Conservation (phyloP, 2,113 vertebrate genomes). For the Cygnus buccinator region DNA sequence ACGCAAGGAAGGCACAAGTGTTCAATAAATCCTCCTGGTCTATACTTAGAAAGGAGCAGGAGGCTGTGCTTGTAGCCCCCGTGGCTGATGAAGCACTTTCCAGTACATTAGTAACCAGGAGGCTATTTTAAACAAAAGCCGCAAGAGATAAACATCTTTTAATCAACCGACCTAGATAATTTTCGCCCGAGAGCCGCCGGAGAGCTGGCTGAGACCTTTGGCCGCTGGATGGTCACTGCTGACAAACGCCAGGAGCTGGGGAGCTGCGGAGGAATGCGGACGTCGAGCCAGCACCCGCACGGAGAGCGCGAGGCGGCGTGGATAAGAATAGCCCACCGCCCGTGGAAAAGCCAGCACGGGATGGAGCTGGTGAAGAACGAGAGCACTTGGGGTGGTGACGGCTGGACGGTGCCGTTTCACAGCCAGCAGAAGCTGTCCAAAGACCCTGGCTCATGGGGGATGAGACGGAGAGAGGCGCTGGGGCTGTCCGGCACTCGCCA, state of each 20-base stretch:
- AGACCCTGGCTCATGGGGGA: rapidly evolving
- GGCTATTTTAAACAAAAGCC: constrained; percentile 58
- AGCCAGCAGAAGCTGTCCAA: neutral
- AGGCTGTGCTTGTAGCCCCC: neutral
- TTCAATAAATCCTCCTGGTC: constrained; percentile 56
- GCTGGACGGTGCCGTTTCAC: neutral
- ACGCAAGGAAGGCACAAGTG: constrained; percentile 42
- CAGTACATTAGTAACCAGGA: constrained; percentile 49
- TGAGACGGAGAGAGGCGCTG: neutral
- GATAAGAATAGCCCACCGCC: neutral
- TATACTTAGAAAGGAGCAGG: constrained; percentile 58
- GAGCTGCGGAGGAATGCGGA: neutral
- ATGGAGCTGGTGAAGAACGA: neutral
- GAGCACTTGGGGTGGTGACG: neutral
- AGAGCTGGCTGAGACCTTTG: constrained; percentile 22
- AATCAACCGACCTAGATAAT: neutral
- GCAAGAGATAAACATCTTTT: constrained; percentile 35
- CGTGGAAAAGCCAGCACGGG: rapidly evolving
- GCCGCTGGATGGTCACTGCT: rapidly evolving
- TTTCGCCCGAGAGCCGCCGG: neutral
- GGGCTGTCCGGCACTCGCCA: rapidly evolving
- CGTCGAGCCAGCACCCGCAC: neutral
- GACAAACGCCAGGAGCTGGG: neutral
- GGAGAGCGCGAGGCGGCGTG: rapidly evolving
- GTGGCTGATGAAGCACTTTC: constrained; percentile 23